Base-by-base conservation (phyloP, 2,888 invertebrate genomes). In the Mesorhabditis belari region DNA sequence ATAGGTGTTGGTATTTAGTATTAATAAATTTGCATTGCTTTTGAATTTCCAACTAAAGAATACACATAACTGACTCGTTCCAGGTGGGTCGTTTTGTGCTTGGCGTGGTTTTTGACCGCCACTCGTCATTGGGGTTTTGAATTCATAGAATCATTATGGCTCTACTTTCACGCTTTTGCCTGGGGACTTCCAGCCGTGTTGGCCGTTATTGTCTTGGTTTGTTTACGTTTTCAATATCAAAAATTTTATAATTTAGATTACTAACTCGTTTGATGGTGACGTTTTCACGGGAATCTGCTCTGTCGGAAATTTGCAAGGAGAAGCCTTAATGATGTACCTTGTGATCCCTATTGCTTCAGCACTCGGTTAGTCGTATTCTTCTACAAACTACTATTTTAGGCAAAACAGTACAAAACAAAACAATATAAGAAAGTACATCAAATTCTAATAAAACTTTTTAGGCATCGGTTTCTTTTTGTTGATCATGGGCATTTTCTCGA, bases 81-180 rank as follows among this genome's bases (percentile, higher is more conserved):
- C 57, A 71, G 81, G 81, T 87, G 87, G 87, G 92, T 96, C 56
- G 88, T 96, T 64, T 85, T 98, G 19, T 90, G 94, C 57, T 89
- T 98, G 83, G 94, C 95, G 54, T 98, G 96, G 98, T 96, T 96
- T 85, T 86, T 98, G 70, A 92, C 95, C 0, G 95, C 96, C 2
- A 66, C 68, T 54, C 61, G 68, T 26, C 69, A 72, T 52, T 75
- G 75, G 75, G 70, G 69, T 25, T 65, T 67, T 9, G 75, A 75
- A 56, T 68, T 71, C 24, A 76, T 76, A 49, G 67, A 71, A 23
- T 65, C 66, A 12, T 89, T 94, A 83, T 90, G 92, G 2, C 91
- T 91, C 81, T 93, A 93, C 83, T 96, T 95, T 84, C 96, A 98
- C 83, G 84, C 95, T 69, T 89, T 91, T 0, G 94, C 95, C 4